Evolutionary conservation across 2,113 vertebrate genomes (phyloP), one percentile per base, ranked within the genome.

Genomic region (Nycticebus coucang): DNA sequence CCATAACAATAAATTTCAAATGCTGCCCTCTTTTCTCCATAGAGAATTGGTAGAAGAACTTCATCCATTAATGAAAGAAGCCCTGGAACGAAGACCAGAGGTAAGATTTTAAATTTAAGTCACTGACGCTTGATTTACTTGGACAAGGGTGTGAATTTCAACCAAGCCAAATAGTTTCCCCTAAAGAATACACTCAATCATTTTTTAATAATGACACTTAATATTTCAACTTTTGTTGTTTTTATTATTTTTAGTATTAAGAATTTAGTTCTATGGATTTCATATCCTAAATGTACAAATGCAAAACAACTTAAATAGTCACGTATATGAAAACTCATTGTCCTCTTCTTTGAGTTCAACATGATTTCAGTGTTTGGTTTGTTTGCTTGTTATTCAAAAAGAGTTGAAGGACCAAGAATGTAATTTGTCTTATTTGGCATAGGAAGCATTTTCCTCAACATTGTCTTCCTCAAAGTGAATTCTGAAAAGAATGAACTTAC

Each of bases 11-110:
- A 57, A 66, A 89, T 89, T 80, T 78, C 18, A 93, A 95, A 72
- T 89, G 22, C 66, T 37, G 50, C 53, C 33, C 14, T 72, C 86
- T 92, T 75, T 89, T 41, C 22, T 94, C 87, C 41, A 6, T 96
- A 99, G 99, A 96, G 99, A 99, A 97, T 98, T 99, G n/a, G 99
- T 99, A 5, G 99, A 99, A 98, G 99, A 99, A 97, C 99, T 99
- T 71, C 99, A 99, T 95, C 99, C 99, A 14, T 96, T 99, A 94
- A 99, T 99, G 99, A 99, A 99, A 97, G 99, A 99, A 98, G 99
- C 99, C 11, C 98, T 99, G 96, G 99, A 99, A 97, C 99, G 99
- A 90, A 99, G 99, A 97, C 99, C 99, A 80, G 99, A 99, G 99
- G 99, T 99, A 97, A 98, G 98, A 64, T 30, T 88, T 87, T 74